Evolutionary conservation across 2,113 vertebrate species (phyloP), one percentile per base, ranked within the genome.

Genomic region (Pitta sordida): DNA sequence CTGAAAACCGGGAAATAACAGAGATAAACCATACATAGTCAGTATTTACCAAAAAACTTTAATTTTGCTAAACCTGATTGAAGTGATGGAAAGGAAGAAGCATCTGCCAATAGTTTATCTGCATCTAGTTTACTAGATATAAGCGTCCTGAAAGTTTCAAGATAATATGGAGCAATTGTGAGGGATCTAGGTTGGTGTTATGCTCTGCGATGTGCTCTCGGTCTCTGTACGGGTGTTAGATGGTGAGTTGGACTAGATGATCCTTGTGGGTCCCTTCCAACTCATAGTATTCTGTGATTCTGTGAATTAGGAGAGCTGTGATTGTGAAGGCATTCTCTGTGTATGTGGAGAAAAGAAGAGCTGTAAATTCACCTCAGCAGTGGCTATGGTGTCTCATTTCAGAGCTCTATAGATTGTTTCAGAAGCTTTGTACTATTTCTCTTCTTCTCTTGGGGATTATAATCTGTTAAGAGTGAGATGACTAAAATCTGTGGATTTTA

Each of bases 401-500:
- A 77, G 34, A 9, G 46, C 43, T 88, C 75, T 88, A 86, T 59
- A 91, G 82, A 51, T 53, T 43, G 55, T 74, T 76, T 19, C 34
- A 55, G 68, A n/a, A 80, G 2, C 0, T 91, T 74, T 91, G 85
- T 55, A 70, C 65, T 77, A 91, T 94, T 94, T 93, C 67, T 85
- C 32, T 69, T 80, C 83, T 85, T 79, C 53, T 88, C 26, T 85
- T 70, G 51, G 63, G 63, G 76, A 93, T 93, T 95, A 86, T 86
- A 81, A 63, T 80, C 59, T 0, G 0, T 62, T 91, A 95, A 96
- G 91, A 59, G 37, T 46, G 67, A 71, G n/a, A 71, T 49, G 67
- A 86, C 26, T 83, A 37, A 96, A 83, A 80, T 55, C 79, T 39
- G 15, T 58, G 43, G 26, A 36, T 3, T 87, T 95, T 82, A 73